Evolutionary conservation across 2,113 vertebrate genomes (phyloP).

Genomic region (Scolopax mira): DNA sequence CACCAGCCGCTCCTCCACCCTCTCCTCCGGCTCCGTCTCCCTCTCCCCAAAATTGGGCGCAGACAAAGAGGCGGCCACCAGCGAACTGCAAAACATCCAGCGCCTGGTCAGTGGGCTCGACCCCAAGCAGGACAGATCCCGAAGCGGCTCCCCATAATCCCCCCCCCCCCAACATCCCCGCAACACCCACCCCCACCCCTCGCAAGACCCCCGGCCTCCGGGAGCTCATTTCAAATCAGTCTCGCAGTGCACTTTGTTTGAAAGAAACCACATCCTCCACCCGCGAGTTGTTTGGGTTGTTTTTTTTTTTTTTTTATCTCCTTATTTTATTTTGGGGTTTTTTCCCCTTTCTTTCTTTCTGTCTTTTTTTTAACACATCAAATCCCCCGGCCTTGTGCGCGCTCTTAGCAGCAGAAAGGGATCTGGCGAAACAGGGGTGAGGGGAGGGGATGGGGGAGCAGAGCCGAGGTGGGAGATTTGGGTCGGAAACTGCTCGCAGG

Average conservation of each 20-base stretch:
- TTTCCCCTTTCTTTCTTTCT: neutral
- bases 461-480: neutral
- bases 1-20: conserved; percentile 89
- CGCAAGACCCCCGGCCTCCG: neutral
- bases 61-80: conserved; percentile 88
- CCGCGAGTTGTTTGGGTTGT: neutral
- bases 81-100: conserved; percentile 96
- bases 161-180: too few relatives aligned
- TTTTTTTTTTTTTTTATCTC: neutral
- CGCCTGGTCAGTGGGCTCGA: conserved; percentile 95
- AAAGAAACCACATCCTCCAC: conserved; percentile 46
- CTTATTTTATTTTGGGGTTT: neutral
- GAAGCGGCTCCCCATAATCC: conserved; percentile 85
- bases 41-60: conserved; percentile 88
- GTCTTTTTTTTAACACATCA: neutral
- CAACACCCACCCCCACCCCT: neutral
- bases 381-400: neutral
- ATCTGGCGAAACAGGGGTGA: neutral
- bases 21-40: conserved; percentile 87
- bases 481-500: conserved; percentile 20
- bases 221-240: conserved; percentile 69
- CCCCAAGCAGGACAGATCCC: conserved; percentile 87
- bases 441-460: neutral
- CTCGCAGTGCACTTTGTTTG: conserved; percentile 77
- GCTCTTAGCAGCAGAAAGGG: neutral